Evolutionary conservation across 2,113 vertebrate genomes (phyloP), one percentile per base, ranked within the genome.

Genomic region (Eulacestoma nigropectus): DNA sequence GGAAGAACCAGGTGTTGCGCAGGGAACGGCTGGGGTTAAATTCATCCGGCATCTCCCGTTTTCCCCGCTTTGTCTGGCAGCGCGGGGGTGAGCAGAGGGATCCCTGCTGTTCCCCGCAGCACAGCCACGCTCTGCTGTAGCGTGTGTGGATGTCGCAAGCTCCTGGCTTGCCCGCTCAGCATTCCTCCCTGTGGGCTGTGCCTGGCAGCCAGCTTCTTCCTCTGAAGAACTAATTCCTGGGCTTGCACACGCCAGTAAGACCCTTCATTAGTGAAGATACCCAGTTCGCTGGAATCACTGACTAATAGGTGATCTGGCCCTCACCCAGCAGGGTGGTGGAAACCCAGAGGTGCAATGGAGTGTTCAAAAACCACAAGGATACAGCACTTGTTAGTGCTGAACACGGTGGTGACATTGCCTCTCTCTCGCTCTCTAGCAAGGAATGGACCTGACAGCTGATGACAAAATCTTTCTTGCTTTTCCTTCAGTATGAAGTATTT

Each of bases 11-110:
- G 26, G 42, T 3, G 11, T 9, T 4, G 23, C 1, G 20, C 59
- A 67, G 82, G 72, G 21, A 98, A 69, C 97, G 98, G 29, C 74
- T 88, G 1, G 98, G 97, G 68, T 97, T 98, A 96, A 98, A 98
- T 33, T 96, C 86, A 10, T 25, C 59, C 0, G 97, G 98, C 0
- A 76, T 97, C 84, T 97, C 95, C 98, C 98, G 96, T 22, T 98
- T 29, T 15, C 9, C n/a, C 97, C 0, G 25, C 91, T 82, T 95
- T 85, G 56, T 96, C 97, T 32, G 94, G 88, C 44, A 98, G 97
- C 41, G 97, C 96, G 0, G 98, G 98, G 60, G 89, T 85, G 57
- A 97, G 96, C 25, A 98, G 89, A 27, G 98, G 97, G 63, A 97
- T 93, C 39, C 97, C 97, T 1, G 93, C 91, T 0, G 96, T 95